Percentiles rank a stretch among this genome's conserved stretches.
Evolutionary conservation across 2,797 vertebrate genomes (phyloP).

Genomic region (Diglossa cyanea): DNA sequence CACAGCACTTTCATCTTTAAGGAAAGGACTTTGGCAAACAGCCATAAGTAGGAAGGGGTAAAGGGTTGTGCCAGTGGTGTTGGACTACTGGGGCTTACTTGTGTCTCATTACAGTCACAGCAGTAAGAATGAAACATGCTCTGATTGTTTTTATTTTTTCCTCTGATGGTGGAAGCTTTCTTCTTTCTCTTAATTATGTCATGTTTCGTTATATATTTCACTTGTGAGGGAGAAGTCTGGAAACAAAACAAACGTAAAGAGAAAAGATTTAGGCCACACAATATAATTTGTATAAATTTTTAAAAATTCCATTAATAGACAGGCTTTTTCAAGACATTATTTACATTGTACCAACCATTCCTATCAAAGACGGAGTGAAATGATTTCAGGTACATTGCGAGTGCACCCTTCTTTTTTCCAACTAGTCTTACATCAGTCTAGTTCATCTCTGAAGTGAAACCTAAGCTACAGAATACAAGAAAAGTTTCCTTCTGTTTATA

Average conservation of each 20-base stretch:
- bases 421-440: not conserved
- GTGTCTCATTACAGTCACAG: not conserved
- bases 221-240: not conserved
- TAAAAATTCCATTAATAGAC: not conserved
- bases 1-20: not conserved
- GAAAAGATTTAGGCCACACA: not conserved
- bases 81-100: not conserved
- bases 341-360: not conserved
- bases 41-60: not conserved
- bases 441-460: not conserved
- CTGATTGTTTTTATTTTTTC: not conserved
- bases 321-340: not conserved
- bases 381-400: not conserved
- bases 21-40: not conserved
- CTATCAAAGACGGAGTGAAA: not conserved
- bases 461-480: not conserved
- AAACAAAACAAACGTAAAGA: not conserved
- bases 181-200: not conserved
- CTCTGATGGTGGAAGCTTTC: not conserved
- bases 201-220: not conserved
- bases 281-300: conserved; percentile 15
- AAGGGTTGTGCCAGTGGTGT: not conserved
- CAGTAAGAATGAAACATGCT: not conserved
- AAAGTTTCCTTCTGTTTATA: not conserved
- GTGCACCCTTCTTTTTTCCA: not conserved